Conservation (phyloP, 2,888 invertebrate species). For the Mythimna pallens region DNA sequence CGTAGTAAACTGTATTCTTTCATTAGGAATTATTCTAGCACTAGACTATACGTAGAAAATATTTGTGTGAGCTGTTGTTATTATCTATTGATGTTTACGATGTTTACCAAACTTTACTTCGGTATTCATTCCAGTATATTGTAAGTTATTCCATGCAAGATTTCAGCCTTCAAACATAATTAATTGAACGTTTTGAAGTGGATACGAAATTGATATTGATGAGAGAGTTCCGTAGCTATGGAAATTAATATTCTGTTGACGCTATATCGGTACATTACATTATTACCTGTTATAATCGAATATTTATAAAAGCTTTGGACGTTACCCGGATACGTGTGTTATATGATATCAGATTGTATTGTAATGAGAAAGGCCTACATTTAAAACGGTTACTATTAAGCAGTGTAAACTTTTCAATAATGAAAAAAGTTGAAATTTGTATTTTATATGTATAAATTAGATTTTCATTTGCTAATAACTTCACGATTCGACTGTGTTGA, state of each 20-base stretch:
- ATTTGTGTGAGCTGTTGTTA: conserved; percentile 48
- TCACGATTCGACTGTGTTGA: neutral
- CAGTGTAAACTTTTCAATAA: conserved; percentile 1
- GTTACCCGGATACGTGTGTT: conserved; percentile 20
- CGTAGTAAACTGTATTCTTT: conserved; percentile 43
- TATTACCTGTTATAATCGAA: conserved; percentile 57
- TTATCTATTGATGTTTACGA: conserved; percentile 48
- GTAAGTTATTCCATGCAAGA: conserved; percentile 60
- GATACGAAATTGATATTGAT: conserved; percentile 86
- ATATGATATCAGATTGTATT: conserved; percentile 33
- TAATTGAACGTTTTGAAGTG: conserved; percentile 80
- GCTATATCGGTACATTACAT: conserved; percentile 60
- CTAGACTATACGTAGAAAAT: conserved; percentile 67
- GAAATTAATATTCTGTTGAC: conserved; percentile 74
- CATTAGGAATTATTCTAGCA: conserved; percentile 57
- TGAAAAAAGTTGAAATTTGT: neutral
- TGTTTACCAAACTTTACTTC: conserved; percentile 58
- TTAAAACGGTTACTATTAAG: neutral
- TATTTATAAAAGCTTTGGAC: conserved; percentile 56
- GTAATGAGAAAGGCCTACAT: neutral
- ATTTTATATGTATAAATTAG: neutral
- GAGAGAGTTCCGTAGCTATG: conserved; percentile 77
- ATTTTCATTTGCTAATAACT: neutral
- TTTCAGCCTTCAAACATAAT: conserved; percentile 73
- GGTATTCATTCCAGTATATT: conserved; percentile 62